These are phyloP conservation scores for Tenualosa thibaudeaui DNA, from an alignment of 2,797 vertebrate genomes.

Conservation along the genomic window DNA sequence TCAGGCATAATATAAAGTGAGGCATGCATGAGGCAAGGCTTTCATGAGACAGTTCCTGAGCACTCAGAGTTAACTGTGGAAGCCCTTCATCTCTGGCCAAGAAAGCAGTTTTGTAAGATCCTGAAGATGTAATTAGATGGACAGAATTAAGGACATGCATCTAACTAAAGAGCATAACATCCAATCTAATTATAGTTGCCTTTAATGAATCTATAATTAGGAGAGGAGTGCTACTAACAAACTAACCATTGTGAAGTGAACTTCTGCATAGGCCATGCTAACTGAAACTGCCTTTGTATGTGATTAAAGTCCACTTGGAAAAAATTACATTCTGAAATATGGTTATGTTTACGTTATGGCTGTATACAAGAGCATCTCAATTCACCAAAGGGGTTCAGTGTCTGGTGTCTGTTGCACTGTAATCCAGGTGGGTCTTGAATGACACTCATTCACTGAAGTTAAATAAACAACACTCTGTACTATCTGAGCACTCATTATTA, in stretches of 20 bases:
- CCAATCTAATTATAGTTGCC: slow-evolving; percentile 72
- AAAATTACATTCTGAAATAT: slow-evolving; percentile 68
- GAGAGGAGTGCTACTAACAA: slow-evolving; percentile 63
- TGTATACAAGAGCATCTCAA: slow-evolving; percentile 56
- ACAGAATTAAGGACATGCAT: slow-evolving; percentile 69
- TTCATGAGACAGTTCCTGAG: slow-evolving; percentile 33
- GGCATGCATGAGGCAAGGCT: slow-evolving; percentile 25
- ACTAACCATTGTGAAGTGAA: slow-evolving; percentile 66
- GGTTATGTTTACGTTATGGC: slow-evolving; percentile 64
- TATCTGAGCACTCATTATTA: slow-evolving; percentile 55
- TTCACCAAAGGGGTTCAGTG: slow-evolving; percentile 58
- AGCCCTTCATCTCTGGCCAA: slow-evolving; percentile 52
- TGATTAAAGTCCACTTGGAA: slow-evolving; percentile 71
- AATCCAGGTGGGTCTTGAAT: slow-evolving; percentile 35
- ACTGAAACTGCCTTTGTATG: slow-evolving; percentile 67
- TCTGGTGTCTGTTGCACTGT: slow-evolving; percentile 35
- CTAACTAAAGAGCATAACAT: slow-evolving; percentile 72
- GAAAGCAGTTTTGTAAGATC: slow-evolving; percentile 53
- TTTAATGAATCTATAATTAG: slow-evolving; percentile 73
- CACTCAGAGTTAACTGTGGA: slow-evolving; percentile 25
- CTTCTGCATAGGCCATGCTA: slow-evolving; percentile 60
- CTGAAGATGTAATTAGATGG: slow-evolving; percentile 71
- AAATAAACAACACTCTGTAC: slow-evolving; percentile 14
- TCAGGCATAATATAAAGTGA: slow-evolving; percentile 22
- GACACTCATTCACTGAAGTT: slow-evolving; percentile 31